Evolutionary conservation across 2,113 vertebrate species (phyloP), one percentile per base, ranked within the genome.

Genomic region (Microtus montanus): DNA sequence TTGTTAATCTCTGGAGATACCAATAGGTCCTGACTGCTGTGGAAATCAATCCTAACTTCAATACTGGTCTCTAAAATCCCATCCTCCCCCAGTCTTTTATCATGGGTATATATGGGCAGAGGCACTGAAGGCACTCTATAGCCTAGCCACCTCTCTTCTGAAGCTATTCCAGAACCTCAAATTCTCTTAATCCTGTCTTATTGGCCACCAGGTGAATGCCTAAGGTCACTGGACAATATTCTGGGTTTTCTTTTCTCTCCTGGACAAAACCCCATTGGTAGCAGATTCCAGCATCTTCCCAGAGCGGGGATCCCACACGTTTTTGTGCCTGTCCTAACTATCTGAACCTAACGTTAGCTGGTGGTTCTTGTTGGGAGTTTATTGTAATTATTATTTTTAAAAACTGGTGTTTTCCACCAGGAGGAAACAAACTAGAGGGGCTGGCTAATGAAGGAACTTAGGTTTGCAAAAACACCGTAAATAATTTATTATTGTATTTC

Each of bases 401-500:
- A 96, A 97, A 91, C 91, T 93, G 96, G 91, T 97, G 75, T 94
- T 98, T 95, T 97, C 96, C 91, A 95, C 95, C 93, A 97, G 89
- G 94, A 95, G 94, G 78, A 91, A 95, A 96, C 95, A 97, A 97
- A 97, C 96, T 79, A 47, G 96, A 97, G 96, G 93, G 92, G 64
- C 87, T 97, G 92, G 97, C 95, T 98, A 98, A 98, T 98, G 98
- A 98, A 98, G 97, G 97, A 98, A 98, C 97, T 98, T 98, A 97
- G 98, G 97, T 97, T 98, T 98, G 98, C 98, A 98, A 98, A 98
- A 98, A 98, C 98, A 98, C 96, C 64, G 97, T 98, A 97, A 98
- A 98, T 98, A 98, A 98, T 98, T 98, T 97, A 98, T 97, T 96
- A 96, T 98, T 95, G 97, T 98, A 98, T 98, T 98, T 98, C 98